Conservation (phyloP, 2,797 vertebrate genomes). For the Synanceia verrucosa region DNA sequence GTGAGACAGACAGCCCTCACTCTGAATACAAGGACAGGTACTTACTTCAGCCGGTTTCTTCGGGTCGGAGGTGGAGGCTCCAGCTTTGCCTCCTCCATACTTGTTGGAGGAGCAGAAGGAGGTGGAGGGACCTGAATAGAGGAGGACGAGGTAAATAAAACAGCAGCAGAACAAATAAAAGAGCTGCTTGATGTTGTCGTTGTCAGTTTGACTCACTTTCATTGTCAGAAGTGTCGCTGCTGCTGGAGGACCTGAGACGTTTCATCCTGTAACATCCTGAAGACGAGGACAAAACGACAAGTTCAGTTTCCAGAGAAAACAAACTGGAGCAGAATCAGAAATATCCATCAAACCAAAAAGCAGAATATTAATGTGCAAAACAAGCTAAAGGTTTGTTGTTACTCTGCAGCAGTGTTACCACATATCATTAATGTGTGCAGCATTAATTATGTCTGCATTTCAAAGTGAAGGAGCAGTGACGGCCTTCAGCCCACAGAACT, state of each 20-base stretch:
- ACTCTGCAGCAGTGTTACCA: no score
- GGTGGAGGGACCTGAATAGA: slow-evolving; percentile 90
- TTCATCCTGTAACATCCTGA: slow-evolving; percentile 98
- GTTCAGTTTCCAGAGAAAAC: background rate
- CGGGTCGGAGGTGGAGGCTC: slow-evolving; percentile 86
- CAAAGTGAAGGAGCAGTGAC: no score
- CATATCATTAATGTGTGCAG: no score
- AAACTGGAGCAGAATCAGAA: background rate
- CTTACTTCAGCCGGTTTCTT: slow-evolving; percentile 96
- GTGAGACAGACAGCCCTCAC: background rate
- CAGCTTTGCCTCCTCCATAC: slow-evolving; percentile 90
- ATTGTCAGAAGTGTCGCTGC: slow-evolving; percentile 98
- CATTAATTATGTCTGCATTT: no score
- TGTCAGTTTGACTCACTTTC: slow-evolving; percentile 88
- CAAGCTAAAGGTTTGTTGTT: no score
- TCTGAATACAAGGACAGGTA: background rate
- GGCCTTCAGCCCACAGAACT: background rate
- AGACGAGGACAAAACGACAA: slow-evolving; percentile 21
- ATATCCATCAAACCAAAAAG: no score
- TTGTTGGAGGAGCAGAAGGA: slow-evolving; percentile 92
- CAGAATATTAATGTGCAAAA: no score
- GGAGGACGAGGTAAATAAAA: slow-evolving; percentile 18
- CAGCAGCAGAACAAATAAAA: background rate
- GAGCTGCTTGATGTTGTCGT: background rate
- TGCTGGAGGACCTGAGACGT: slow-evolving; percentile 93